phyloP scores from a whole-genome alignment of 2,797 vertebrate genomes.

The Arrhamphus sclerolepis region DNA sequence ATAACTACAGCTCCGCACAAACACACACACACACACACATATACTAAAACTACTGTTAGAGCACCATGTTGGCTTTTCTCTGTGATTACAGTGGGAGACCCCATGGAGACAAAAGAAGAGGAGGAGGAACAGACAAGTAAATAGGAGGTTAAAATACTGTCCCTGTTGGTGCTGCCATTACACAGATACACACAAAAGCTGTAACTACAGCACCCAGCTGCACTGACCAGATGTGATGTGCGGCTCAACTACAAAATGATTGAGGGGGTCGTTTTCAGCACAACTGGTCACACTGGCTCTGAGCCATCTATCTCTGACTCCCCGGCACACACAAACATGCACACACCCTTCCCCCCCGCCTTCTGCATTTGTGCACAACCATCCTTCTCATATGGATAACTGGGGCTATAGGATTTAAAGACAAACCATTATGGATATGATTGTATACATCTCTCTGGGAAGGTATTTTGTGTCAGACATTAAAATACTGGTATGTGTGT shows the following conservation, averaged over 20 bases:
- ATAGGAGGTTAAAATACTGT: constrained; percentile 2
- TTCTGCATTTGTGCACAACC: constrained; percentile 28
- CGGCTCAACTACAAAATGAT: constrained; percentile 28
- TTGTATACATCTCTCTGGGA: constrained; percentile 1
- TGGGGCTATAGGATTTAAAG: constrained; percentile 30
- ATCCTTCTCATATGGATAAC: constrained; percentile 56
- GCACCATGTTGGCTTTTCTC: not conserved
- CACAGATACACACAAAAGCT: no score
- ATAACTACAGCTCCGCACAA: not conserved
- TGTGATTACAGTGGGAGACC: constrained; percentile 2
- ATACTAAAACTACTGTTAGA: constrained; percentile 1
- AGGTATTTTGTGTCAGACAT: not conserved
- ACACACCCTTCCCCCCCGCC: constrained; percentile 20
- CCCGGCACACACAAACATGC: constrained; percentile 16
- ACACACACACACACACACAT: no score
- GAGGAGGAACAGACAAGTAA: constrained; percentile 4
- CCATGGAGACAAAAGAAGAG: constrained; percentile 2
- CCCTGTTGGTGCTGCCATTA: constrained; percentile 7
- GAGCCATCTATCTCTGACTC: constrained; percentile 28
- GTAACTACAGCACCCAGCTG: constrained; percentile 6
- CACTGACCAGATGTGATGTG: constrained; percentile 38
- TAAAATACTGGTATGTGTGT: not conserved
- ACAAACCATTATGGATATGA: constrained; percentile 38
- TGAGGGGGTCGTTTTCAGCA: constrained; percentile 46
- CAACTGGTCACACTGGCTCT: constrained; percentile 48